Base-by-base conservation (phyloP, 2,888 invertebrate genomes). In the Pyrrhosoma nymphula region DNA sequence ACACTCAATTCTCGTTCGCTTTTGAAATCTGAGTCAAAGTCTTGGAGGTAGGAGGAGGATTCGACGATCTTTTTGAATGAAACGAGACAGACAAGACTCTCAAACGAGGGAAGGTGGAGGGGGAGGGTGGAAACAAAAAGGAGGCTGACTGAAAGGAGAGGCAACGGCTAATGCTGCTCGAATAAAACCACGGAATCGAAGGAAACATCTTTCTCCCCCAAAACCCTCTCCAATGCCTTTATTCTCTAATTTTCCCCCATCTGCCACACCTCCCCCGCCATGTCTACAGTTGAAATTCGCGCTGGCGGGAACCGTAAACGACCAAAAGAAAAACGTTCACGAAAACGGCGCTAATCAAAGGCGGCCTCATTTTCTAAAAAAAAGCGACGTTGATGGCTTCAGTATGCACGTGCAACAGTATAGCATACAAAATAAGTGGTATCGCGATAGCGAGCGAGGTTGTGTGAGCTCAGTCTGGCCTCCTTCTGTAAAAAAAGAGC, bases 341-440 rank as follows among this genome's bases (percentile, higher is more conserved):
- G 47, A 55, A 91, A 60, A 69, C 69, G 82, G 82, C 30, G 69
- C 93, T 93, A 93, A 93, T 93, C 93, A 93, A 93, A 93, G 93
- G 93, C 93, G 93, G 93, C 47, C 63, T 39, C 69, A 39, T 69
- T 93, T 39, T 69, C 47, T 0, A 93, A 93, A 91, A 47, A 47
- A 4, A 47, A 47, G 47, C 47, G 47, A 60, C 91, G 16, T 10
- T 2, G 63, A 69, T 60, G 91, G 63, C 39, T 39, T 10, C 63
- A 39, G 91, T 63, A 63, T 63, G 63, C n/a, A n/a, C n/a, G n/a
- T n/a, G n/a, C 69, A 69, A n/a, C n/a, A 69, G n/a, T 69, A 69
- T 69, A 69, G n/a, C n/a, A 12, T 47, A 4, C 47, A 47, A 8
- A 4, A 47, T 8, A 47, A n/a, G 20, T 26, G 26, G 82, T 14